Conservation (phyloP, 2,888 invertebrate genomes). For the Acheta domesticus region DNA sequence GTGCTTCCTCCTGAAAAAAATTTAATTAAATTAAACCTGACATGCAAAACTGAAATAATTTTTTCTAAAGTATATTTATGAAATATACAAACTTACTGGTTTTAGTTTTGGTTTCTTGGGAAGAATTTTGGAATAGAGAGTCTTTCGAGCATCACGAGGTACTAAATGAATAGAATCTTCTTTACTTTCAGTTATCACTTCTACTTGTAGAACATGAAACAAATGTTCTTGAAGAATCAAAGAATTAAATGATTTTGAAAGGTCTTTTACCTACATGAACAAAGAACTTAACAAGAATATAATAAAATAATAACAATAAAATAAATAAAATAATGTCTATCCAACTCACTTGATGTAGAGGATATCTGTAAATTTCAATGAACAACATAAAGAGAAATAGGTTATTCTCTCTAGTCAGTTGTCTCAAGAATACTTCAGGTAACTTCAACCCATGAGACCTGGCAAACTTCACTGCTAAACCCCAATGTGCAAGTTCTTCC, state of each 20-base stretch:
- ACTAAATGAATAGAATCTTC: background rate
- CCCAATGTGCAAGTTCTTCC: constrained; percentile 53
- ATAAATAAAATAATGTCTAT: no score
- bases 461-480: constrained; percentile 60
- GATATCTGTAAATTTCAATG: constrained; percentile 67
- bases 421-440: constrained; percentile 58
- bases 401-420: constrained; percentile 58
- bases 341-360: constrained; percentile 54
- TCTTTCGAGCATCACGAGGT: constrained; percentile 46
- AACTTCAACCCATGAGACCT: constrained; percentile 55
- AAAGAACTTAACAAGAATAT: background rate
- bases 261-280: background rate
- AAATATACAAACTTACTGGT: constrained; percentile 31
- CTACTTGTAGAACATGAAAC: background rate
- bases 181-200: background rate
- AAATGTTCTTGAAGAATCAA: background rate
- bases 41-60: constrained; percentile 23
- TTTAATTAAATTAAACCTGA: background rate
- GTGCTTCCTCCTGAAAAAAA: constrained; percentile 21
- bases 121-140: constrained; percentile 40
- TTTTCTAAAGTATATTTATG: constrained; percentile 44
- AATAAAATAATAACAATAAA: background rate
- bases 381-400: constrained; percentile 71
- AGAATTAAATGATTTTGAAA: background rate
- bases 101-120: background rate